Evolutionary conservation across 2,113 vertebrate species (phyloP), one percentile per base, ranked within the genome.

Genomic region (Eurystomus gularis): DNA sequence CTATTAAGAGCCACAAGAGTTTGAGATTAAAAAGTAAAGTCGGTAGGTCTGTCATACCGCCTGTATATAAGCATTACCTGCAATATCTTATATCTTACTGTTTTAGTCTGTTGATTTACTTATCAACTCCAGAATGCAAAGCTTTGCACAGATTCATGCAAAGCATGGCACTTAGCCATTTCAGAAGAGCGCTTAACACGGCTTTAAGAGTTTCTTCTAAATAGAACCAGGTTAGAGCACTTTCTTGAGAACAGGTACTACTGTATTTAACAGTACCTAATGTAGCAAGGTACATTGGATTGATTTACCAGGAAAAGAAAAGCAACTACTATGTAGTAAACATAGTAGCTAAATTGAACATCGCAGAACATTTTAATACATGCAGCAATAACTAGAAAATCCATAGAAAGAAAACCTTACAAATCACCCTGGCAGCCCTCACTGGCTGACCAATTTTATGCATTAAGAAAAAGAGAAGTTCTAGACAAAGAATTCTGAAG

Each of bases 401-500:
- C 44, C 17, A 10, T 1, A 37, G 82, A 79, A 78, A 81, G 65
- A 90, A 94, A 94, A 92, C 69, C 88, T 86, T 71, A 92, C 84
- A 93, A 94, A 93, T 88, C 82, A 80, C 79, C 86, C 93, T 92
- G 93, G 82, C 82, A 92, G 81, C 92, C 61, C 40, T 90, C 73
- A 51, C 24, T 85, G 62, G 69, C 71, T 51, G 72, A 62, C 86
- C 97, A 93, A 76, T 96, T 95, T 95, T 81, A 87, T 70, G 52
- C 72, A 94, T 92, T 93, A 95, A 91, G 65, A 97, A 92, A 54
- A 90, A 87, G 73, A 49, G 52, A 92, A 98, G 94, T 98, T 96
- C 82, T 81, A 97, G 91, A 95, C 94, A 97, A 96, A 97, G 95
- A 95, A 98, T 97, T 82, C 76, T 96, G 78, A 98, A 98, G 97